phyloP scores from a whole-genome alignment of 2,888 invertebrate genomes.

The Nomada ruficornis region DNA sequence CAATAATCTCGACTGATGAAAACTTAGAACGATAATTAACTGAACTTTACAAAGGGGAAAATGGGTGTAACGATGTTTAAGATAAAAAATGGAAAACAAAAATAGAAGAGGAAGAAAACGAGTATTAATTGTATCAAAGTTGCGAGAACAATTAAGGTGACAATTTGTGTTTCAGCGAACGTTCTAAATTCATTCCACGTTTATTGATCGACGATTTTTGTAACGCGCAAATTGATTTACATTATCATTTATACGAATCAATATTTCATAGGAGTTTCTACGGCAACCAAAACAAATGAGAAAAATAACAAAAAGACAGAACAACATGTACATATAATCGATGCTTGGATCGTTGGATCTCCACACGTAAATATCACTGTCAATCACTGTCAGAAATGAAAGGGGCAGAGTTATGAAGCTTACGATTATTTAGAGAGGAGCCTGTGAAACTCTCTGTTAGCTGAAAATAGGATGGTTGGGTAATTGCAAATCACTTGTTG shows the following conservation, averaged over 20 bases:
- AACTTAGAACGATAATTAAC: constrained; percentile 25
- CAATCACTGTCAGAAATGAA: constrained; percentile 48
- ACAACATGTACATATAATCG: constrained; percentile 50
- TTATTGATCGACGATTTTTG: constrained; percentile 1
- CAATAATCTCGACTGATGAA: constrained; percentile 33
- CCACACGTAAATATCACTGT: constrained; percentile 43
- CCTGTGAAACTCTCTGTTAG: constrained; percentile 56
- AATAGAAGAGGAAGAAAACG: constrained; percentile 5
- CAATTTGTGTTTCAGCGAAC: constrained; percentile 22
- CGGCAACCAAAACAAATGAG: not conserved
- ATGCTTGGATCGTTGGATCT: constrained; percentile 49
- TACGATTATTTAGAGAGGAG: constrained; percentile 50
- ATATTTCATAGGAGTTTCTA: constrained; percentile 37
- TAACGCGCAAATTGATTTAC: constrained; percentile 1
- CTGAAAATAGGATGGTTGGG: constrained; percentile 46
- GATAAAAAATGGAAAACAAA: not conserved
- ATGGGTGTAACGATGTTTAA: not conserved
- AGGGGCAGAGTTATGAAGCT: constrained; percentile 30
- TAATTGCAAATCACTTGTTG: constrained; percentile 59
- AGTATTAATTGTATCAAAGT: constrained; percentile 26
- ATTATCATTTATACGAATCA: constrained; percentile 28
- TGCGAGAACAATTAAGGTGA: not conserved
- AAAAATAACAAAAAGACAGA: too few species aligned
- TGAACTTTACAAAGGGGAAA: constrained; percentile 10
- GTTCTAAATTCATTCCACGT: constrained; percentile 1